Evolutionary conservation across 2,888 invertebrate genomes (phyloP), one percentile per base, ranked within the genome.

Genomic region (Leptinotarsa peninsularis): DNA sequence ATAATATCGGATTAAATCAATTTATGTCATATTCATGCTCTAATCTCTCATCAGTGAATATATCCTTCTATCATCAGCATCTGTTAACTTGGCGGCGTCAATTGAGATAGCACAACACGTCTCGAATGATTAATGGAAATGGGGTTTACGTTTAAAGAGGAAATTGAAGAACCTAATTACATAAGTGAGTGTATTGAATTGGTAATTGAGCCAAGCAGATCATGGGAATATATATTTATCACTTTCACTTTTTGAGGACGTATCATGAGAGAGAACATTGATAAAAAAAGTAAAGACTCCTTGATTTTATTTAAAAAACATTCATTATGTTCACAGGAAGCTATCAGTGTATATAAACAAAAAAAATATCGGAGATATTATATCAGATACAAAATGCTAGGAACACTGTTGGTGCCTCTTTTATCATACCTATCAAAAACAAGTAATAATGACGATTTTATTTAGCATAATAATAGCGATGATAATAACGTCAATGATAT

Each of bases 41-140:
- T 33, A 63, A 63, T 63, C 63, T 63, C 33, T 21, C 63, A 63
- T 63, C 63, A 63, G 33, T 63, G 63, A 63, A 63, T 63, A 63
- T 43, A 63, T 63, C 17, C 13, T 43, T 33, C 21, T 21, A 21
- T 21, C 63, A 63, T 63, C 63, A 43, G 63, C 63, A 63, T 63
- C 33, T 63, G 43, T 63, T n/a, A 63, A 63, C 63, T 27, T 27
- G 63, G 17, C 63, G 63, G 63, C 33, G 10, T 43, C 43, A 63
- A 63, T 63, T 63, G 63, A 63, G 63, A 63, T 60, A 60, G 13
- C 15, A 60, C 17, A 54, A 18, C 58, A 33, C 43, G 63, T 63
- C 63, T 33, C 17, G 33, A 33, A n/a, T 63, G 63, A 63, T 63
- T 63, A 63, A 63, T 63, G 2, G 43, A 43, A 17, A 27, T 63